These are phyloP conservation scores for Hypomesus transpacificus DNA, from an alignment of 2,113 vertebrate genomes.

Conservation along the genomic window DNA sequence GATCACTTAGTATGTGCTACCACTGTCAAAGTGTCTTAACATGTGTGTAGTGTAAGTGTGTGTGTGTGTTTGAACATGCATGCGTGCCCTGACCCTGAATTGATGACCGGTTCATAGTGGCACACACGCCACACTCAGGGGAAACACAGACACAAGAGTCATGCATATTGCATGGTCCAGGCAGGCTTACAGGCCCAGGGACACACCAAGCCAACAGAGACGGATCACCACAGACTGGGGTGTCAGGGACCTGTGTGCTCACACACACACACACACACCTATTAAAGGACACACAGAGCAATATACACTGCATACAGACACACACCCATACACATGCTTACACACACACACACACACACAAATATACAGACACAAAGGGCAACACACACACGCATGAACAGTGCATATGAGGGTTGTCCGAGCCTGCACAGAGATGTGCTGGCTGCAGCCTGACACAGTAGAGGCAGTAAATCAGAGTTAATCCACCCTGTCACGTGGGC, in stretches of 20 bases:
- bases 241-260: not conserved
- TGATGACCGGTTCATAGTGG: too few relatives aligned
- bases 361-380: too few relatives aligned
- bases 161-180: too few relatives aligned
- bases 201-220: too few relatives aligned
- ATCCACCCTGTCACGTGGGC: slow-evolving; percentile 21
- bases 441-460: slow-evolving; percentile 9
- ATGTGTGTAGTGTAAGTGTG: not conserved
- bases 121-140: not conserved
- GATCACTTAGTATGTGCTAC: not conserved
- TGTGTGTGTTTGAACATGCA: not conserved
- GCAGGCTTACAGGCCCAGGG: too few relatives aligned
- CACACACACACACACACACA: not conserved
- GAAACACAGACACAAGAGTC: not conserved
- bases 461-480: slow-evolving; percentile 17
- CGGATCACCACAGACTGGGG: too few relatives aligned
- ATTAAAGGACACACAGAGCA: not conserved
- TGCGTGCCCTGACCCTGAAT: not conserved
- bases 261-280: slow-evolving; percentile 4
- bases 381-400: too few relatives aligned
- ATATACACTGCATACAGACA: not conserved
- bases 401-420: slow-evolving; percentile 16
- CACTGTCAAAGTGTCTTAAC: slow-evolving; percentile 6
- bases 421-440: slow-evolving; percentile 1
- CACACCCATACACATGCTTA: too few relatives aligned